Percentiles rank a stretch among this genome's conserved stretches.
Evolutionary conservation across 1,140 invertebrate genomes (phyloP).

Genomic region (Micrasema minimum): DNA sequence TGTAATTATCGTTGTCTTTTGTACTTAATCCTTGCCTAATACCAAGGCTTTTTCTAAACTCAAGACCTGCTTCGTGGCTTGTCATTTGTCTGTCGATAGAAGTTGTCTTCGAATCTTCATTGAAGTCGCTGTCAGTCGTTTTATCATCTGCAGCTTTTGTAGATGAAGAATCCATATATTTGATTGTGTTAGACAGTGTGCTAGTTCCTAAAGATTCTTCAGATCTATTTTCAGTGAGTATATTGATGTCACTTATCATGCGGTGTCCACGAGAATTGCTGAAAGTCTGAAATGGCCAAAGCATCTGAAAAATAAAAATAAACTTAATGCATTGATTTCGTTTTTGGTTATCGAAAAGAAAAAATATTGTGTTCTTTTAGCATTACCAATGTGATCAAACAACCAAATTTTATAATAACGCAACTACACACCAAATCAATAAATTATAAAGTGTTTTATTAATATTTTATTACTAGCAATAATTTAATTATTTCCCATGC

Average conservation of each 20-base stretch:
- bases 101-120: slow-evolving; percentile 15
- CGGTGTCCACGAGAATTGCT: slow-evolving; percentile 65
- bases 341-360: slow-evolving; percentile 35
- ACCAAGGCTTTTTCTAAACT: slow-evolving; percentile 25
- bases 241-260: slow-evolving; percentile 67
- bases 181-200: slow-evolving; percentile 1
- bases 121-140: not conserved
- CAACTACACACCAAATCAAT: no score
- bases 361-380: no score
- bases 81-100: not conserved
- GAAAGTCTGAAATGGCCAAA: slow-evolving; percentile 78
- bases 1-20: not conserved
- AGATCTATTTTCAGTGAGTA: slow-evolving; percentile 35
- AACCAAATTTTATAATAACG: no score
- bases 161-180: slow-evolving; percentile 14
- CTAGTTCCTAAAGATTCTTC: slow-evolving; percentile 11
- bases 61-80: slow-evolving; percentile 9
- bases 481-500: no score
- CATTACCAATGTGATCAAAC: no score
- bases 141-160: not conserved
- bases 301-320: slow-evolving; percentile 67
- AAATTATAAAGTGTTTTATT: no score
- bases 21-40: not conserved
- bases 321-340: no score
- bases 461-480: no score